These are phyloP conservation scores for Xylota segnis DNA, from an alignment of 2,888 invertebrate species.

Conservation along the genomic window DNA sequence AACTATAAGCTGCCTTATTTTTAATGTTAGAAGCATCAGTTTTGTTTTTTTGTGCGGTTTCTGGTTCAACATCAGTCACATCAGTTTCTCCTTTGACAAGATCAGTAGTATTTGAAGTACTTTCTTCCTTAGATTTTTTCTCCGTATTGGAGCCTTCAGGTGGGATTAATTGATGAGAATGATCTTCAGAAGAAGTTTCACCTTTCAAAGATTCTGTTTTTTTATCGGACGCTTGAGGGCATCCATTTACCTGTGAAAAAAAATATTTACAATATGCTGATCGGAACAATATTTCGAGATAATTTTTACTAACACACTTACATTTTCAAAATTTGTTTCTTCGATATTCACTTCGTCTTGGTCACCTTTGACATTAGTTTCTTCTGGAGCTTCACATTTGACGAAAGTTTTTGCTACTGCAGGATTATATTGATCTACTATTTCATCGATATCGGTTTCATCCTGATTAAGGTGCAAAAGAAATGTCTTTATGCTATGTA, in stretches of 20 bases:
- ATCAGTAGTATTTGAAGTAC: background rate
- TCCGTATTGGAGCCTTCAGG: background rate
- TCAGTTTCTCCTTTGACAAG: background rate
- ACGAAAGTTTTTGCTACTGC: background rate
- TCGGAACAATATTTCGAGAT: background rate
- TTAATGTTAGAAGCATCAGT: background rate
- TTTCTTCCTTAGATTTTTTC: background rate
- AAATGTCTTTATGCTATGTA: background rate
- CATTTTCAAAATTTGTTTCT: slow-evolving; percentile 19
- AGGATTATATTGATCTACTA: background rate
- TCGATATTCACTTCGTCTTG: background rate
- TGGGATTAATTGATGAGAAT: background rate
- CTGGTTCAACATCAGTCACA: background rate
- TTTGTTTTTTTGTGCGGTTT: background rate
- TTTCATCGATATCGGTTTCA: slow-evolving; percentile 1
- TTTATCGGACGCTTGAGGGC: background rate
- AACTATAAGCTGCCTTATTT: background rate
- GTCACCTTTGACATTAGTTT: background rate
- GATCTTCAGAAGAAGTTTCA: background rate
- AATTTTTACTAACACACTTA: background rate
- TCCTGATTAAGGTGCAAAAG: slow-evolving; percentile 1
- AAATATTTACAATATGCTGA: background rate
- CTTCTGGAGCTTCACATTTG: background rate
- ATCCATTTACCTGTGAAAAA: slow-evolving; percentile 45
- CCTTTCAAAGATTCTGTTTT: background rate